Evolutionary conservation across 2,113 vertebrate genomes (phyloP), one percentile per base, ranked within the genome.

Genomic region (Ammodytes marinus): DNA sequence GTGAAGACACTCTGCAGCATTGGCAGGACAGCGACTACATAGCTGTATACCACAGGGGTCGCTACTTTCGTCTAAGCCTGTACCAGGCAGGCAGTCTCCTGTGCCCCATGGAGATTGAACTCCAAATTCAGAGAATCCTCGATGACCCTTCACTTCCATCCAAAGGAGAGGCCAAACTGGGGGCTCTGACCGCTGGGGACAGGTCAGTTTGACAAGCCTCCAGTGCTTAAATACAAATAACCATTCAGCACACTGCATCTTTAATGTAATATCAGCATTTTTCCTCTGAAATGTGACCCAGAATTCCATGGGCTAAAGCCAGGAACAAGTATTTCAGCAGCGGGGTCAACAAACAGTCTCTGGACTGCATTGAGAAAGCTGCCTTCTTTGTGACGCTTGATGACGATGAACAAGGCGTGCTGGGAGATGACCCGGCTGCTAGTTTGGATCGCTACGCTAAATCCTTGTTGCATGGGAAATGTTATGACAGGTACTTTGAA

Each of bases 311-410:
- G 97, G 96, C 97, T 35, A 90, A 94, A 82, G 94, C 95, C 37
- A 96, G 96, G 67, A 82, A 83, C 43, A 76, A 91, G n/a, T 94
- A 93, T 68, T 95, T 98, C 83, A 91, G 94, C 89, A 93, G 86
- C 1, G 95, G 94, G 27, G 84, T 94, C 66, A 96, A 97, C 2
- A 90, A 92, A 65, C 88, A 88, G 0, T 95, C 97, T 0, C 83
- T 98, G 85, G 96, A 96, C 82, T 91, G 92, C 1, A 95, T 98
- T 5, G 97, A 98, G 83, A 96, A 92, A 76, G 96, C 96, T 0
- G 96, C 97, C 0, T 98, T 98, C 92, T 97, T 98, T 13, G 95
- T 98, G 49, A 93, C 95, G 0, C 92, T 98, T 15, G 96, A 97
- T 35, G 94, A 96, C 0, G 95, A 95, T 2, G 96, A 97, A 0